Evolutionary conservation across 1,140 invertebrate species (phyloP), one percentile per base, ranked within the genome.

Genomic region (Drosophila mojavensis): DNA sequence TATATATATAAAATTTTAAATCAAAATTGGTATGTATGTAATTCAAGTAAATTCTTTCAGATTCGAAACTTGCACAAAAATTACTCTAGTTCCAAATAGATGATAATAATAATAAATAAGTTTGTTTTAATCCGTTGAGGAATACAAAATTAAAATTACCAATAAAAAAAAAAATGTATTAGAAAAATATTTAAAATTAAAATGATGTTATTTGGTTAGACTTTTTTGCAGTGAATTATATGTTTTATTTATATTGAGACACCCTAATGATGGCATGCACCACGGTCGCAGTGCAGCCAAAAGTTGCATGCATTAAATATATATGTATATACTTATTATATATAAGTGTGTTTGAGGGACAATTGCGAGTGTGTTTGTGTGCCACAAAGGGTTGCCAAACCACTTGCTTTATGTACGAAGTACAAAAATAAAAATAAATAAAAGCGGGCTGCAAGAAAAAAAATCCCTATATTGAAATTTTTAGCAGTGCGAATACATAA

Each of bases 341-440:
- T 26, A 63, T 30, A 55, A 81, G 48, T 63, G 54, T 55, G 54
- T 72, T 58, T 66, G 61, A 61, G 73, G 30, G 55, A 41, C 54
- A 47, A 28, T 72, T 45, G 47, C 15, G 55, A 54, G 30, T 73
- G 80, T 89, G 84, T 89, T 89, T 89, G 84, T 89, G 84, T 89
- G 84, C 82, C 84, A 89, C 24, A 89, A 90, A 90, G 84, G 80
- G 84, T 84, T 89, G 84, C 85, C 84, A 85, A 82, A 86, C 82
- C 75, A 82, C 79, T 82, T 71, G 61, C 56, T 58, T 78, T 70
- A 63, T 64, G 41, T 70, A 71, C 61, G 11, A 55, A 54, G 59
- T 71, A 69, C 45, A 51, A 33, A 62, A 56, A 64, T 61, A 60
- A 28, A 65, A 64, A 39, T 39, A 64, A 70, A 63, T 15, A 41